Conservation (phyloP, 92 coral and sea anemone genomes). For the Phenganax stokvisi region DNA sequence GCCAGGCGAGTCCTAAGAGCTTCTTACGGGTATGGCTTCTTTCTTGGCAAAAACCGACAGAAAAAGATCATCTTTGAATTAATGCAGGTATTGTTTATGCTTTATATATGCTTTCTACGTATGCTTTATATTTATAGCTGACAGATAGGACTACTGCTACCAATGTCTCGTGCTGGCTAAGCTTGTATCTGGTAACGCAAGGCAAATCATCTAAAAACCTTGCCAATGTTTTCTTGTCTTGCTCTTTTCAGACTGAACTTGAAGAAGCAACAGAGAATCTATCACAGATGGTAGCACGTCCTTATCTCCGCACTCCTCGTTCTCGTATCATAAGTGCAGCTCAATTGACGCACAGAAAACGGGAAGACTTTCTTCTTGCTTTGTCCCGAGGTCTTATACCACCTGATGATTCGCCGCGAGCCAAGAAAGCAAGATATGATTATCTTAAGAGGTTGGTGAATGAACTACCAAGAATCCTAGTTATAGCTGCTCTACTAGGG, state of each 20-base stretch:
- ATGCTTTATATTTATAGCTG: background rate
- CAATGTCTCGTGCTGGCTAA: background rate
- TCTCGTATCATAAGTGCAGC: conserved; percentile 78
- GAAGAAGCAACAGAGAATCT: conserved; percentile 87
- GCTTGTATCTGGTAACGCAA: background rate
- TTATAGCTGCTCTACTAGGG: background rate
- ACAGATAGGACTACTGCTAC: background rate
- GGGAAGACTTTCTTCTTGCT: conserved; percentile 77
- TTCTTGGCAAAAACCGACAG: conserved; percentile 75
- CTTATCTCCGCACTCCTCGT: conserved; percentile 92
- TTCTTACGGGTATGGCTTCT: conserved; percentile 84
- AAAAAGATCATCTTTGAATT: conserved; percentile 88
- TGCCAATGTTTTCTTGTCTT: background rate
- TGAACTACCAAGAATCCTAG: background rate
- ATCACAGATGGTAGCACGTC: conserved; percentile 96
- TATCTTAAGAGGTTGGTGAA: conserved; percentile 17
- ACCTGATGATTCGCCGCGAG: conserved; percentile 63
- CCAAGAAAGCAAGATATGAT: conserved; percentile 29
- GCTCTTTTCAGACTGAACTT: conserved; percentile 66
- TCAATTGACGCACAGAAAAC: conserved; percentile 63
- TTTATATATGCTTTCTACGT: too few relatives aligned
- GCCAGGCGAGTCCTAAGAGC: conserved; percentile 81
- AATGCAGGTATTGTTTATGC: conserved; percentile 66
- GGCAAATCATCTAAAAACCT: background rate
- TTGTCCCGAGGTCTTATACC: conserved; percentile 91